These are phyloP conservation scores for Pterocles orientalis DNA, from an alignment of 2,113 vertebrate genomes.

Conservation along the genomic window DNA sequence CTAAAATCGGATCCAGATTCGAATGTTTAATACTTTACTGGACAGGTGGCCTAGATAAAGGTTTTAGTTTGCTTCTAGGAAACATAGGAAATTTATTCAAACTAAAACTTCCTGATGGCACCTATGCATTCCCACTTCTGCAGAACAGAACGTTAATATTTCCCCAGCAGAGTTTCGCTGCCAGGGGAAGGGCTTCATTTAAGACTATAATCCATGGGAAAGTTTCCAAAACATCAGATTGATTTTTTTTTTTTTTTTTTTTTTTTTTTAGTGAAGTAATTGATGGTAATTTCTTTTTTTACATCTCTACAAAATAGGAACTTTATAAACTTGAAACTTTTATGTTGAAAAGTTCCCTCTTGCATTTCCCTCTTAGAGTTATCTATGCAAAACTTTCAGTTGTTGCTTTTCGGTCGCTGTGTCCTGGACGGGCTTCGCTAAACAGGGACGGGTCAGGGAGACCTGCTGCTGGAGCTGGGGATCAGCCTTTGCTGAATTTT, in stretches of 20 bases:
- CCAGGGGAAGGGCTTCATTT: neutral
- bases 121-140: neutral
- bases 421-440: accelerated
- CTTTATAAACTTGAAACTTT: neutral
- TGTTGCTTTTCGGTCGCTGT: neutral
- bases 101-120: neutral
- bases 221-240: neutral
- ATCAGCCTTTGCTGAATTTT: neutral
- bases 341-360: neutral
- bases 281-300: neutral
- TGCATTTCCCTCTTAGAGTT: neutral
- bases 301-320: neutral
- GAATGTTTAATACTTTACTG: neutral
- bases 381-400: neutral
- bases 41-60: neutral
- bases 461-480: neutral
- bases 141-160: neutral
- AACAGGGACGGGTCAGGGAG: neutral
- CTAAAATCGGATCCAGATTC: neutral
- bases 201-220: accelerated
- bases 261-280: neutral
- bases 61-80: neutral
- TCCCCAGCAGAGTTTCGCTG: neutral
- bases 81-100: neutral
- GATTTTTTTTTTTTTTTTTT: no score